Percentiles rank a stretch among this genome's conserved stretches.
These are phyloP conservation scores for Suillia variegata DNA, from an alignment of 2,888 invertebrate species.

Conservation along the genomic window DNA sequence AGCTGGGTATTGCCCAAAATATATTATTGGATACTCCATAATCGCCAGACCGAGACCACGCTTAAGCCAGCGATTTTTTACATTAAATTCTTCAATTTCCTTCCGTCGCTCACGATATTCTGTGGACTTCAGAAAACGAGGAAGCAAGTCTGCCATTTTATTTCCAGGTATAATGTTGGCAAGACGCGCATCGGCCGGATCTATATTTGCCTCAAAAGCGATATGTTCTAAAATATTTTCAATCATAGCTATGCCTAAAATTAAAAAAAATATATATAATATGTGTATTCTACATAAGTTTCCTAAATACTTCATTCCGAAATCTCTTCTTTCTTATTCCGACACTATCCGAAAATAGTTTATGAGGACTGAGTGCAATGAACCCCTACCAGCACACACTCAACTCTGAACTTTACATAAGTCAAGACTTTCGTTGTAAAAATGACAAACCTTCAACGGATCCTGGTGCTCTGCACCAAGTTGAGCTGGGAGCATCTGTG, in stretches of 20 bases:
- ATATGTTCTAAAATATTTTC: conserved; percentile 71
- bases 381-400: too few species aligned
- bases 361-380: too few species aligned
- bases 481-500: conserved; percentile 72
- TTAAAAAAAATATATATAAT: background rate
- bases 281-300: too few species aligned
- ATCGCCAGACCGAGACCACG: conserved; percentile 70
- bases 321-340: too few species aligned
- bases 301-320: too few species aligned
- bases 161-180: conserved; percentile 61
- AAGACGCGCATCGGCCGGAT: conserved; percentile 66
- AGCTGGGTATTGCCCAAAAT: conserved; percentile 64
- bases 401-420: too few species aligned
- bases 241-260: conserved; percentile 62
- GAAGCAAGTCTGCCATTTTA: conserved; percentile 61
- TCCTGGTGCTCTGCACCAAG: conserved; percentile 69
- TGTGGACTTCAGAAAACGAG: conserved; percentile 62
- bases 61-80: conserved; percentile 73
- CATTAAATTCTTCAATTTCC: conserved; percentile 67
- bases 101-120: conserved; percentile 66
- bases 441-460: conserved; percentile 66
- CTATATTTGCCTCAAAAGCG: conserved; percentile 62
- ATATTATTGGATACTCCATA: conserved; percentile 68
- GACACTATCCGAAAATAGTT: too few species aligned
- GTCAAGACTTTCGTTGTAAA: too few species aligned